phyloP scores from a whole-genome alignment of 1,140 invertebrate species.

The Pseudomyrmex dendroicus region DNA sequence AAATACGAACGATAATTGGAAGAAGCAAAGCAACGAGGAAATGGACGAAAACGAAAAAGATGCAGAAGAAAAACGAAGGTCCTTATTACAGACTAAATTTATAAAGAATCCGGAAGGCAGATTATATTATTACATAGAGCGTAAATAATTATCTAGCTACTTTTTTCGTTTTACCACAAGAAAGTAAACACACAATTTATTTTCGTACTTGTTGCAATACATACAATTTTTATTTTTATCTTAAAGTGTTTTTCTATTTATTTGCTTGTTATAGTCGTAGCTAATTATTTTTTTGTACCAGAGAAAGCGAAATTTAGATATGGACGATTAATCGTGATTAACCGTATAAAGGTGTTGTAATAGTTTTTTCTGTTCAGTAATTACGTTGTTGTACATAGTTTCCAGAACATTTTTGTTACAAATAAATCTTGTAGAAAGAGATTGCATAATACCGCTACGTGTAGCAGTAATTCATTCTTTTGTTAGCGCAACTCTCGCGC shows the following conservation, averaged over 20 bases:
- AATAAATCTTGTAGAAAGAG: slow-evolving; percentile 43
- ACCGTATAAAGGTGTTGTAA: slow-evolving; percentile 19
- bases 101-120: slow-evolving; percentile 59
- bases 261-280: not conserved
- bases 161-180: no score
- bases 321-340: slow-evolving; percentile 14
- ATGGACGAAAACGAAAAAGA: slow-evolving; percentile 35
- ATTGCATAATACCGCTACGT: slow-evolving; percentile 29
- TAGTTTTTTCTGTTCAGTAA: slow-evolving; percentile 18
- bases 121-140: slow-evolving; percentile 69
- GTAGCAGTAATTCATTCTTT: slow-evolving; percentile 1
- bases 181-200: not conserved
- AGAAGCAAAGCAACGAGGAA: not conserved
- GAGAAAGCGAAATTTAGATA: slow-evolving; percentile 50
- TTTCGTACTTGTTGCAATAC: slow-evolving; percentile 4
- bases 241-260: not conserved
- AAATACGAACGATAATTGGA: not conserved
- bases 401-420: slow-evolving; percentile 45
- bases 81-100: slow-evolving; percentile 46
- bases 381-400: slow-evolving; percentile 59
- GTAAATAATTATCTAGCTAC: slow-evolving; percentile 8
- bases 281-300: slow-evolving; percentile 18
- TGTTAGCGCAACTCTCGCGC: slow-evolving; percentile 7
- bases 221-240: not conserved
- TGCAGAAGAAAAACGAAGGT: slow-evolving; percentile 28